Conservation (phyloP, 1,140 invertebrate species). For the Prorops nasuta region DNA sequence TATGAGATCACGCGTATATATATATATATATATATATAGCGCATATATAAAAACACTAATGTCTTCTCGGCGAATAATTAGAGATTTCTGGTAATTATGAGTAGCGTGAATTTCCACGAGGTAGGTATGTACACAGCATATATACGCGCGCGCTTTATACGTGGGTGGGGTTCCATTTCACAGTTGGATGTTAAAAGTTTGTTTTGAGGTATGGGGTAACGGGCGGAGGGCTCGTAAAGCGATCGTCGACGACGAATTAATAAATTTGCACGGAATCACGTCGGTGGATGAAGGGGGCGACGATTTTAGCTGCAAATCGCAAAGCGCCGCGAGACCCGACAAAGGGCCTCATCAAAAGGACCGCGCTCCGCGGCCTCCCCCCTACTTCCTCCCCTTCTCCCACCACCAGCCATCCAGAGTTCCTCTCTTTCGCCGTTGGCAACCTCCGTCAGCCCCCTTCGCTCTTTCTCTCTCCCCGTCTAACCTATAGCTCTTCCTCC, state of each 20-base stretch:
- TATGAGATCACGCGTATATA: too few species aligned
- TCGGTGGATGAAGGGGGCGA: constrained; percentile 31
- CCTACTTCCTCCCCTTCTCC: constrained; percentile 13
- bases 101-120: too few species aligned
- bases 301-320: constrained; percentile 58
- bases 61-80: too few species aligned
- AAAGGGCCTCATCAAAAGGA: constrained; percentile 53
- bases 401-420: too few species aligned
- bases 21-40: too few species aligned
- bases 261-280: constrained; percentile 54
- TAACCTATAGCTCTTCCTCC: constrained; percentile 9
- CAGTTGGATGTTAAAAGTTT: not conserved
- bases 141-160: too few species aligned
- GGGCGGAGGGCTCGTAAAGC: too few species aligned
- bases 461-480: constrained; percentile 8
- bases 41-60: too few species aligned
- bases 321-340: constrained; percentile 56
- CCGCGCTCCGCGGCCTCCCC: constrained; percentile 34
- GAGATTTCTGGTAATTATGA: too few species aligned
- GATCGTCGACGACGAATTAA: constrained; percentile 44
- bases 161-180: not conserved
- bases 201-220: not conserved
- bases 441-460: constrained; percentile 16
- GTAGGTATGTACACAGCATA: too few species aligned
- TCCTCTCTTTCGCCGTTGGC: constrained; percentile 13